Evolutionary conservation across 2,113 vertebrate genomes (phyloP).

Genomic region (Pristiophorus japonicus): DNA sequence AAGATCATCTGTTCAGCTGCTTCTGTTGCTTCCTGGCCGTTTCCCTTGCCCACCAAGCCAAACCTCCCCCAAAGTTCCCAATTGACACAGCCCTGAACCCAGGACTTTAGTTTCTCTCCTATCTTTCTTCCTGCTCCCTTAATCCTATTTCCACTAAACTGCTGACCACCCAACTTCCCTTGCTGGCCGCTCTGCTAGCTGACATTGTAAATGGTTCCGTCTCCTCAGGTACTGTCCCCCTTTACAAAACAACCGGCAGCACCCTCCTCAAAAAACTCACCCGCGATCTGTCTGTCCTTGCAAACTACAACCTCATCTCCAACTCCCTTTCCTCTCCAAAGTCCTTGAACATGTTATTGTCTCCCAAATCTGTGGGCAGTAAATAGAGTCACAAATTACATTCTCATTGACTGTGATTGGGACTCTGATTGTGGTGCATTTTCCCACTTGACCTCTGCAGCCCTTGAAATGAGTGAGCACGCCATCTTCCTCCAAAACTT

Average conservation of each 20-base stretch:
- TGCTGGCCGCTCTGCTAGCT: not conserved
- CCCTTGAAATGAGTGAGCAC: no score
- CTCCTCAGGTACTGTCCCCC: not conserved
- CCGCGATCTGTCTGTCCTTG: not conserved
- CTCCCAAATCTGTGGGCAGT: not conserved
- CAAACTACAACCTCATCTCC: not conserved
- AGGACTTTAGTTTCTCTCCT: not conserved
- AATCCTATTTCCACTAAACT: not conserved
- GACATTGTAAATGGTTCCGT: not conserved
- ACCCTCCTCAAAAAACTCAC: not conserved
- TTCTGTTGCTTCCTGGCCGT: no score
- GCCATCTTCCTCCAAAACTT: no score
- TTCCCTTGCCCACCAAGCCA: no score
- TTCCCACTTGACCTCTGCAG: not conserved
- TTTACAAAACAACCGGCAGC: not conserved
- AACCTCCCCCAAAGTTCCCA: no score
- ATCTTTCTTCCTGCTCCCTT: not conserved
- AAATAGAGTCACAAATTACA: not conserved
- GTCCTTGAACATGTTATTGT: not conserved
- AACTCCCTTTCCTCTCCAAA: not conserved
- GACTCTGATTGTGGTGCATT: not conserved
- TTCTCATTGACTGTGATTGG: not conserved
- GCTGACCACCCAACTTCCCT: not conserved
- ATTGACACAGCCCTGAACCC: no score
- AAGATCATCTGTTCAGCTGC: no score